Base-by-base conservation (phyloP, 2,113 vertebrate species). In the Cyrtonyx montezumae region DNA sequence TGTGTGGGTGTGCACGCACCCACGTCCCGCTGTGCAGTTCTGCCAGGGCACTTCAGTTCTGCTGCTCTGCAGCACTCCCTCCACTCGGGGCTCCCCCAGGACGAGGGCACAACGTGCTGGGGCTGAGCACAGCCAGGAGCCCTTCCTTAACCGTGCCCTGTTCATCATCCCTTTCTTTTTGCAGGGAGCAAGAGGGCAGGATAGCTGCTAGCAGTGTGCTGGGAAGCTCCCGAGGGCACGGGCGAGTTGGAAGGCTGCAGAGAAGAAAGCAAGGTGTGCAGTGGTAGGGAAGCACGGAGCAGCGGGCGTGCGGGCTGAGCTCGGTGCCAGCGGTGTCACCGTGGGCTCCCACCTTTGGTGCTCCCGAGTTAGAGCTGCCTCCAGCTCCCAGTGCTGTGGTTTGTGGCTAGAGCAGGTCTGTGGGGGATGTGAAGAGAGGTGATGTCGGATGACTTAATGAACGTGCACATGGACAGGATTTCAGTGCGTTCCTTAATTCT, bases 11-110 rank as follows among this genome's bases (percentile, higher is more conserved):
- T 94, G 92, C 30, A n/a, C 84, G 62, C 94, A 71, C 97, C 61
- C 93, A 84, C 86, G 80, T 93, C 96, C 81, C 34, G 96, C 95
- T 97, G 96, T 97, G 97, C 97, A 93, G 96, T 97, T 97, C 96
- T 97, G 97, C 82, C 96, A 90, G 97, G 97, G 97, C 94, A 51
- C 97, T 97, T 96, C 18, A 12, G 69, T 65, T 91, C 92, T 84
- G 84, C 93, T 96, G 69, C 95, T 97, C 67, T 63, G 93, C 61
- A 61, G 69, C 17, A 0, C 86, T 94, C 94, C 82, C 37, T 83
- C 96, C 85, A 9, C 28, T 79, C 75, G 21, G 77, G 94, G 69
- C 91, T 90, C 56, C 69, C 16, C 45, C 0, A 30, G 90, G 83
- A 88, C 23, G 34, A 92, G 97, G 70, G 45, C 79, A 6, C 80